phyloP scores from a whole-genome alignment of 1,140 invertebrate genomes.

The Physella acuta region DNA sequence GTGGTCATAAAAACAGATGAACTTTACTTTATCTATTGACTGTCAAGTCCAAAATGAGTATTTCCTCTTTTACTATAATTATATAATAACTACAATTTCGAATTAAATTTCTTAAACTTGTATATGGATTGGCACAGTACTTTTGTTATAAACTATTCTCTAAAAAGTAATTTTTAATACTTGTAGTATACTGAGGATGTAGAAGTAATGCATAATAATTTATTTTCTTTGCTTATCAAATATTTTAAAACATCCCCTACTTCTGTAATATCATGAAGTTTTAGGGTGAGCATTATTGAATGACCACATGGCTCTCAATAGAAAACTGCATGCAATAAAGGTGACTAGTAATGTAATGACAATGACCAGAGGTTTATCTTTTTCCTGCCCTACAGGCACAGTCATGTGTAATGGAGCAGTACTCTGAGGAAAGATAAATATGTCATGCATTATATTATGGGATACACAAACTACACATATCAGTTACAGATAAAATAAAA shows the following conservation, averaged over 20 bases:
- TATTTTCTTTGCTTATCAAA: neutral
- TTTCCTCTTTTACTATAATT: too few species aligned
- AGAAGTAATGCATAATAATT: neutral
- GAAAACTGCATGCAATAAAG: neutral
- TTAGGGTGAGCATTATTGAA: neutral
- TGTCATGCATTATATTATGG: neutral
- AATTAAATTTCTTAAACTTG: neutral
- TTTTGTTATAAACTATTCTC: neutral
- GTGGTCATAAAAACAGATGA: too few species aligned
- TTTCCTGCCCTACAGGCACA: conserved; percentile 4
- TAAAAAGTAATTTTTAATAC: neutral
- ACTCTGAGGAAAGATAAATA: neutral
- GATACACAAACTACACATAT: neutral
- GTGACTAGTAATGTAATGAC: conserved; percentile 2
- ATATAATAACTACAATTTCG: neutral
- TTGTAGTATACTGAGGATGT: neutral
- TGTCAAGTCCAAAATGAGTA: too few species aligned
- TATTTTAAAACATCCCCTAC: too few species aligned
- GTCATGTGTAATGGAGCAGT: neutral
- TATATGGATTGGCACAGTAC: neutral
- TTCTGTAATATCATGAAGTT: neutral
- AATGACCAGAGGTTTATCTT: neutral
- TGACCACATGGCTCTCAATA: conserved; percentile 2
- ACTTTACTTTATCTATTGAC: too few species aligned
- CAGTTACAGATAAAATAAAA: neutral